These are phyloP conservation scores for Cataglyphis altisquamis DNA, from an alignment of 2,888 invertebrate genomes.

Conservation along the genomic window DNA sequence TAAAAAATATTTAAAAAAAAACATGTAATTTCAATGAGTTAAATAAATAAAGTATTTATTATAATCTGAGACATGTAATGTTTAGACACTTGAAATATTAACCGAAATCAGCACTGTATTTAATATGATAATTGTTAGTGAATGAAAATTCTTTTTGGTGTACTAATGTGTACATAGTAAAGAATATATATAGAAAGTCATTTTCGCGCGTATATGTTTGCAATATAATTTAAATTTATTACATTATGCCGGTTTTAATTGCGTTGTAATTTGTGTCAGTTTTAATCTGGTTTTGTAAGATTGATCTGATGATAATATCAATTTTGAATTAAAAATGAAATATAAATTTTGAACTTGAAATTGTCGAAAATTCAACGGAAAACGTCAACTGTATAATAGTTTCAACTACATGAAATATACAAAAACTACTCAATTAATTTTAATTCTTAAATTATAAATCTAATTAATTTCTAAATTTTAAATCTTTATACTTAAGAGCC, in stretches of 20 bases:
- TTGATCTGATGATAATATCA: neutral
- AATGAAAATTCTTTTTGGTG: neutral
- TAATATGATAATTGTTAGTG: neutral
- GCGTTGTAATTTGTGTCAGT: too few relatives aligned
- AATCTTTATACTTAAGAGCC: neutral
- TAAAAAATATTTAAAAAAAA: neutral
- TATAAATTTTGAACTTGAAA: neutral
- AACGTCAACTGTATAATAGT: neutral
- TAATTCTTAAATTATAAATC: neutral
- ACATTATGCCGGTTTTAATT: neutral
- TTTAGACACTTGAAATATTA: neutral
- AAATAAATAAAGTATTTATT: neutral
- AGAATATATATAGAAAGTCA: neutral
- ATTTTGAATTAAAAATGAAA: neutral
- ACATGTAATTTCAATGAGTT: neutral
- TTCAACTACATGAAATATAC: neutral
- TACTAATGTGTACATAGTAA: neutral
- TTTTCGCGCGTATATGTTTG: neutral
- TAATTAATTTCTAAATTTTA: too few relatives aligned
- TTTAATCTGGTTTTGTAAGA: neutral
- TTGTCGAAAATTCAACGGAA: neutral
- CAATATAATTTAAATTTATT: neutral
- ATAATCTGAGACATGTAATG: neutral
- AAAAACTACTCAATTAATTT: neutral
- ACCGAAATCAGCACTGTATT: neutral